Evolutionary conservation across 1,140 invertebrate genomes (phyloP).

Genomic region (Portunus trituberculatus): DNA sequence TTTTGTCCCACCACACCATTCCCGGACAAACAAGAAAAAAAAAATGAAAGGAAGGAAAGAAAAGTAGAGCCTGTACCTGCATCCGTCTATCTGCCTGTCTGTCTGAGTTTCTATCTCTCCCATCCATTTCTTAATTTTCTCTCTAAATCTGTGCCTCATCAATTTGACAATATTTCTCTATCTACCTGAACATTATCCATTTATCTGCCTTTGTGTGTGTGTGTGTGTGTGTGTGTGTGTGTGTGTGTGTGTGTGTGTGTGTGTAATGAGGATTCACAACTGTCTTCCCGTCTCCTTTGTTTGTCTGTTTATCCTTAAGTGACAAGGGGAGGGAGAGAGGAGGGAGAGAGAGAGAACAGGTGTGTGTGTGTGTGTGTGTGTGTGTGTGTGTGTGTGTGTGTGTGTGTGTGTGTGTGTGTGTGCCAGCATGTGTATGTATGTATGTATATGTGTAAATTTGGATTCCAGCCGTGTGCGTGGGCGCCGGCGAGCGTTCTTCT

Average conservation of each 20-base stretch:
- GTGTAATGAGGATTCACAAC: background rate
- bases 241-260: conserved; percentile 31
- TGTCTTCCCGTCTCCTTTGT: background rate
- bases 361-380: conserved; percentile 38
- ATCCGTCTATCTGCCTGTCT: too few species aligned
- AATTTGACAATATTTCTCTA: too few species aligned
- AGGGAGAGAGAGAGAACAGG: background rate
- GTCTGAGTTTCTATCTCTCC: background rate
- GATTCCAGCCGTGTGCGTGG: conserved; percentile 42
- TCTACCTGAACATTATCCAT: background rate
- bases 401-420: conserved; percentile 40
- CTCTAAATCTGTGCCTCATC: background rate
- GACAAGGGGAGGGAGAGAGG: background rate
- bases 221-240: conserved; percentile 33
- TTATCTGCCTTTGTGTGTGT: background rate
- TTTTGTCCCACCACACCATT: too few species aligned
- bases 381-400: conserved; percentile 15
- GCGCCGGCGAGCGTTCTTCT: background rate
- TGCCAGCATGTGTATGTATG: background rate
- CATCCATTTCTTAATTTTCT: background rate
- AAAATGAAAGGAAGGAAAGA: too few species aligned
- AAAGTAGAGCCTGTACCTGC: too few species aligned
- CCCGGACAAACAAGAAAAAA: too few species aligned
- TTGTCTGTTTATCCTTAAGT: background rate
- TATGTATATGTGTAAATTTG: background rate